Conservation (phyloP, 1,140 invertebrate species). For the Kradibia gibbosae region DNA sequence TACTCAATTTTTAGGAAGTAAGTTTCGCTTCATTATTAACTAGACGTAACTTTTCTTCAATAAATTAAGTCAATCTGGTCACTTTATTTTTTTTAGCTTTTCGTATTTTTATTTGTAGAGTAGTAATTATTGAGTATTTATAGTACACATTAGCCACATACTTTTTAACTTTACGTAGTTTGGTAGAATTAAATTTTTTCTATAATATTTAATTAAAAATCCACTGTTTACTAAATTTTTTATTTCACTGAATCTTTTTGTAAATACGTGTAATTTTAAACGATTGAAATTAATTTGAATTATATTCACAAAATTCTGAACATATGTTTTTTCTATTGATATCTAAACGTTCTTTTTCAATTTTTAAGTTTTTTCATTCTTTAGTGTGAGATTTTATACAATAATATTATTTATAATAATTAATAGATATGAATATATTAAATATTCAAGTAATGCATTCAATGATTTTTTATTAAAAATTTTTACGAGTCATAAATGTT, state of each 20-base stretch:
- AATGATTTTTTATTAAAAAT: too few relatives aligned
- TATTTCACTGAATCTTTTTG: background rate
- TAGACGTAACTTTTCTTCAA: constrained; percentile 48
- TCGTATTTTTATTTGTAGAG: constrained; percentile 28
- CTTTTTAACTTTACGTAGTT: background rate
- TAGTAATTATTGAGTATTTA: constrained; percentile 33
- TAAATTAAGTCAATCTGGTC: constrained; percentile 48
- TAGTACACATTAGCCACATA: background rate
- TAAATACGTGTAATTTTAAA: background rate
- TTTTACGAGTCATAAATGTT: background rate
- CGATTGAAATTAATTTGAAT: background rate
- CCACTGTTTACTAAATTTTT: background rate
- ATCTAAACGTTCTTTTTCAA: too few relatives aligned
- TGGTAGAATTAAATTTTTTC: constrained; percentile 34
- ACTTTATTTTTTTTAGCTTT: constrained; percentile 32
- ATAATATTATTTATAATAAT: too few relatives aligned
- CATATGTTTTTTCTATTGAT: too few relatives aligned
- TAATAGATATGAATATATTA: too few relatives aligned
- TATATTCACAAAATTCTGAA: background rate
- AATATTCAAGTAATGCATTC: too few relatives aligned
- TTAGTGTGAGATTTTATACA: too few relatives aligned
- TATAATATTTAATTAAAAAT: background rate
- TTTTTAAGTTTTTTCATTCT: too few relatives aligned
- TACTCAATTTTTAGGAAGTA: constrained; percentile 51
- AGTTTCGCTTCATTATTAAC: constrained; percentile 44